A percentile compares a stretch with the other conserved stretches of the same genome.
These are phyloP conservation scores for Homalodisca vitripennis DNA, from an alignment of 1,140 invertebrate species.

Conservation along the genomic window DNA sequence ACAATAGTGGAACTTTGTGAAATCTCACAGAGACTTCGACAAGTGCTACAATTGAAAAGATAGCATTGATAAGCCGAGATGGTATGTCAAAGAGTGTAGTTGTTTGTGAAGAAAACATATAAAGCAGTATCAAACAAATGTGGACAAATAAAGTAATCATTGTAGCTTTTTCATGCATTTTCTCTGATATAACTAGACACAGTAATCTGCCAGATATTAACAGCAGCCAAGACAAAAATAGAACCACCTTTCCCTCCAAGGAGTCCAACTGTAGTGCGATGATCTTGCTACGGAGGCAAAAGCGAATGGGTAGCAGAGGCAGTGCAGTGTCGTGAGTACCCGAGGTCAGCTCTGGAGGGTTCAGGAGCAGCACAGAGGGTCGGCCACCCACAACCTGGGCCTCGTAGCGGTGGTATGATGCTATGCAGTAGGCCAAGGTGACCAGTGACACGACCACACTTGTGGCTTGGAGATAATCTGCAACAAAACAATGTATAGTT, in stretches of 20 bases:
- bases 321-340: too few relatives aligned
- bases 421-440: slow-evolving; percentile 23
- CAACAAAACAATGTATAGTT: too few relatives aligned
- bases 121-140: slow-evolving; percentile 31
- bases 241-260: slow-evolving; percentile 33
- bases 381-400: slow-evolving; percentile 36
- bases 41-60: slow-evolving; percentile 1
- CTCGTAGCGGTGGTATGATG: slow-evolving; percentile 36
- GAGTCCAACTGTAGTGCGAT: slow-evolving; percentile 34
- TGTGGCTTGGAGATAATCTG: slow-evolving; percentile 33
- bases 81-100: background rate
- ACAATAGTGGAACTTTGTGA: slow-evolving; percentile 28
- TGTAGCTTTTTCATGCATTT: slow-evolving; percentile 28
- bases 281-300: background rate
- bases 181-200: slow-evolving; percentile 22
- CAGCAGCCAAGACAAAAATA: slow-evolving; percentile 36
- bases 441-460: slow-evolving; percentile 32
- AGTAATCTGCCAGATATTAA: slow-evolving; percentile 33
- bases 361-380: slow-evolving; percentile 26
- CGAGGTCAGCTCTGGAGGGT: background rate
- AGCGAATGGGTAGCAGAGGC: background rate
- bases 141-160: slow-evolving; percentile 24
- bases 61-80: background rate
- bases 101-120: slow-evolving; percentile 25
- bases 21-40: slow-evolving; percentile 38